Conservation (phyloP, 2,797 vertebrate genomes). For the Hoplostethus mediterraneus region DNA sequence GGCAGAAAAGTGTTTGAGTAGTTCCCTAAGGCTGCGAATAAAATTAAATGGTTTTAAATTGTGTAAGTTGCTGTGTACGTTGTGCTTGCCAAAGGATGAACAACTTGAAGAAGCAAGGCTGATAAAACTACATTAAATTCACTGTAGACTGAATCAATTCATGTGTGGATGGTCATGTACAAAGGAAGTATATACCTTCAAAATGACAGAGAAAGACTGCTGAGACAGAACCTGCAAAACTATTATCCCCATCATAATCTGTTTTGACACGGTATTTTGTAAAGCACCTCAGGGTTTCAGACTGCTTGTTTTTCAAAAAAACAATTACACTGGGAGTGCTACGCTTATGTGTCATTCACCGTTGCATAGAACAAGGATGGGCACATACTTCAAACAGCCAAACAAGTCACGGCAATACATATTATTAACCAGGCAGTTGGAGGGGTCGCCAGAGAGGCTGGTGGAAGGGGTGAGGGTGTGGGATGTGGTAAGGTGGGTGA, state of each 20-base stretch:
- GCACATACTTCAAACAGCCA: slow-evolving; percentile 45
- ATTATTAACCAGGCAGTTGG: too few species aligned
- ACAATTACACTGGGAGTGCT: slow-evolving; percentile 76
- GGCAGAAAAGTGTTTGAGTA: not conserved
- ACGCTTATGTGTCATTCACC: slow-evolving; percentile 19
- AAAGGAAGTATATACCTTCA: too few species aligned
- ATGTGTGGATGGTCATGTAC: too few species aligned
- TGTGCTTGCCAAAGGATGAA: too few species aligned
- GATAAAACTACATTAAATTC: too few species aligned
- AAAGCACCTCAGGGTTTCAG: slow-evolving; percentile 37
- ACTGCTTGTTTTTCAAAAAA: slow-evolving; percentile 45
- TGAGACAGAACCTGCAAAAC: not conserved
- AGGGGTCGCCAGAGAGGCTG: not conserved
- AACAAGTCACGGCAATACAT: slow-evolving; percentile 43
- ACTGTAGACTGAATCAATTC: too few species aligned
- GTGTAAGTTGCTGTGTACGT: too few species aligned
- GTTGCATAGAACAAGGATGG: slow-evolving; percentile 46
- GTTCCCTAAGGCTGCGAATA: not conserved
- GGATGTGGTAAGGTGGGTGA: not conserved
- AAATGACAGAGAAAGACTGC: not conserved
- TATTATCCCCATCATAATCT: slow-evolving; percentile 26
- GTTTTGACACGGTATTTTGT: slow-evolving; percentile 32
- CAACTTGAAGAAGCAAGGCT: too few species aligned
- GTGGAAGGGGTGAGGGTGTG: not conserved
- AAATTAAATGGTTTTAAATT: not conserved